Conservation (phyloP, 2,888 invertebrate genomes). For the Callyntrura guangdongensis region DNA sequence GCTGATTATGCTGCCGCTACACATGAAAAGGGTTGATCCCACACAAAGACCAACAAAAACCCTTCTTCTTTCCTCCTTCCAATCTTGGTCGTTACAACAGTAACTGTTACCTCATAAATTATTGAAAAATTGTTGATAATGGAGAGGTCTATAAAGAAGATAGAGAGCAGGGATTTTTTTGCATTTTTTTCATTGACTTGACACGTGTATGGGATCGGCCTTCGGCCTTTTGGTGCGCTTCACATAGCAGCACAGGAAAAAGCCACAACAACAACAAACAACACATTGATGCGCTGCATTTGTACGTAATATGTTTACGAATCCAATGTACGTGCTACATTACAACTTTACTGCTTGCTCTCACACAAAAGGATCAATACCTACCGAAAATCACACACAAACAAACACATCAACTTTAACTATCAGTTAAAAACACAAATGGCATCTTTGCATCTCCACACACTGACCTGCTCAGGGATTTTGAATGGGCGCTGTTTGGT, state of each 20-base stretch:
- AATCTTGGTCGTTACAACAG: background rate
- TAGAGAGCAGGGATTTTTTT: background rate
- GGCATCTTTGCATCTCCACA: too few relatives aligned
- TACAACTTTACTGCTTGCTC: too few relatives aligned
- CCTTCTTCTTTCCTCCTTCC: background rate
- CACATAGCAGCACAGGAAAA: slow-evolving; percentile 44
- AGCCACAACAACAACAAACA: slow-evolving; percentile 15
- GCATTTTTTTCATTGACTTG: slow-evolving; percentile 59
- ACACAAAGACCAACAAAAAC: background rate
- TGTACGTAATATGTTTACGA: background rate
- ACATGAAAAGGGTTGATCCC: background rate
- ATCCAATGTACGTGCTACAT: too few relatives aligned
- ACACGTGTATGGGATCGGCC: slow-evolving; percentile 77
- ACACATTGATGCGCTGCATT: background rate
- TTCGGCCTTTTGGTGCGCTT: slow-evolving; percentile 68
- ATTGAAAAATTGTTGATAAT: slow-evolving; percentile 13
- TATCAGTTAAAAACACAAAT: too few relatives aligned
- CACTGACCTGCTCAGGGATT: too few relatives aligned
- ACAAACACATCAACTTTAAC: background rate
- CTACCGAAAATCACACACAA: background rate
- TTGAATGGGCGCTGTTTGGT: too few relatives aligned
- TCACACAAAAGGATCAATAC: background rate
- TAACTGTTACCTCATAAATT: background rate
- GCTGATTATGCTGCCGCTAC: background rate
- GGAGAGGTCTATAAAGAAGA: slow-evolving; percentile 8